Evolutionary conservation across 1,140 invertebrate species (phyloP), one percentile per base, ranked within the genome.

Genomic region (Atta colombica): DNA sequence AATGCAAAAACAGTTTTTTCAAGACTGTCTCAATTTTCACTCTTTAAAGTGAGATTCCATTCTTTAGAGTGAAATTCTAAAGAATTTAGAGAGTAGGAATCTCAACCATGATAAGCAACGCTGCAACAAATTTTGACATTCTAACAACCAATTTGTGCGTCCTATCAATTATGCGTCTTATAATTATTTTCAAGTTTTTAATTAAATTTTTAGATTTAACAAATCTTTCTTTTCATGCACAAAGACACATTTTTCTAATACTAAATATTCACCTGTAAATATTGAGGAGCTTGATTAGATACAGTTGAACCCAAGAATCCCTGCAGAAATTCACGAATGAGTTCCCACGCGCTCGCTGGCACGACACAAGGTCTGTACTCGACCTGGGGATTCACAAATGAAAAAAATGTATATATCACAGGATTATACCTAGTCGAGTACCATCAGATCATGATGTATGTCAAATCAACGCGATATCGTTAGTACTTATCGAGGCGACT

Each of bases 311-410:
- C 98, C 4, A 99, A 96, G 92, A 99, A 98, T 55, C 98, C 98
- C 95, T 99, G 98, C 65, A 99, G 96, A 94, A 99, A 98, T 95
- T 99, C 99, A 71, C 98, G 96, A 91, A 99, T 97, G 66, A 99
- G 96, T 92, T 98, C 98, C 98, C 98, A 99, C 90, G 98, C 99
- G 86, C 97, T 97, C 61, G 96, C 96, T 0, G 98, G 97, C 61
- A 99, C 97, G 2, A 98, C 96, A 95, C 98, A 99, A 0, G 99
- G 98, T 77, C 97, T 96, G 94, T 99, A 99, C 95, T 99, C 99
- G 16, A 99, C 97, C 97, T 98, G 92, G 25, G 6, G 1, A 68
- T 5, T 25, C 25, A 16, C 16, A 58, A n/a, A 61, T 25, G 2
- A 39, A 49, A 60, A 31, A 65, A n/a, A 18, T 21, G 39, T 45